These are phyloP conservation scores for Pleuronectes platessa DNA, from an alignment of 2,113 vertebrate species.

Conservation along the genomic window DNA sequence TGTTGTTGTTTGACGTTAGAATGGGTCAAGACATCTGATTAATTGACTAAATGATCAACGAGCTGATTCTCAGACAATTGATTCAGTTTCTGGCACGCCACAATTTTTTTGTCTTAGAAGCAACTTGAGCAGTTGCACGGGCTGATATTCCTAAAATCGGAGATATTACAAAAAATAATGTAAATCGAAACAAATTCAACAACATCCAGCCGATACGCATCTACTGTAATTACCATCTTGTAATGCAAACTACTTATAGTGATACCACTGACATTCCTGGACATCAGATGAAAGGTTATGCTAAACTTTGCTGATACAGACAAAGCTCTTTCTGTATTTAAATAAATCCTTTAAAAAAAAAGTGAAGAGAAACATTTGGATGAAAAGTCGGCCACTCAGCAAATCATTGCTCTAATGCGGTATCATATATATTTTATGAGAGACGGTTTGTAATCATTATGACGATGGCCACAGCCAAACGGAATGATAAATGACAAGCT, in stretches of 20 bases:
- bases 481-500: conserved; percentile 31
- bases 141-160: neutral
- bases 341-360: neutral
- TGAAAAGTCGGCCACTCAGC: neutral
- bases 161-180: neutral
- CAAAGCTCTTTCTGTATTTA: neutral
- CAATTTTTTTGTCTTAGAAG: neutral
- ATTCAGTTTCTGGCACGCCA: neutral
- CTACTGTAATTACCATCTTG: neutral
- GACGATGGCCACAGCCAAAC: neutral
- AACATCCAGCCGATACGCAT: no score
- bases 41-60: neutral
- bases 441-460: conserved; percentile 7
- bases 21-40: neutral
- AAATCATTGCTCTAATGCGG: neutral
- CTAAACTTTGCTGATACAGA: neutral
- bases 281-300: neutral
- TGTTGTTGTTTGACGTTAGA: neutral
- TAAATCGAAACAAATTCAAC: no score
- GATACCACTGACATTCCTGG: neutral
- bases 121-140: neutral
- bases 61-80: neutral
- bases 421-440: neutral
- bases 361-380: neutral
- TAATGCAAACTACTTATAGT: neutral